phyloP scores from a whole-genome alignment of 53 echinoderm and acorn worm species.

The Arbacia lixula region DNA sequence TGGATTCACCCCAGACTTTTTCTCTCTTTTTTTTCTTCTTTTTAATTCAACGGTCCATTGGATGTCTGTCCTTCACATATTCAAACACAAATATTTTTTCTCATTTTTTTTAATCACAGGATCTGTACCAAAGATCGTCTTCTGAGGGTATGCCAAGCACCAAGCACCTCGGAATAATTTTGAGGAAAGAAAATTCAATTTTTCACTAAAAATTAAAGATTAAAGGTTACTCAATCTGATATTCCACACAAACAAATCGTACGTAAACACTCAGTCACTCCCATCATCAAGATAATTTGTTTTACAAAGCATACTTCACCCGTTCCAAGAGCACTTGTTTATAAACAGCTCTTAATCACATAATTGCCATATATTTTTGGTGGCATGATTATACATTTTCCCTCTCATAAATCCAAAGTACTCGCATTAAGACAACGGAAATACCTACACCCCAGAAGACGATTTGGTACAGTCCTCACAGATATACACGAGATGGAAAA shows the following conservation, averaged over 20 bases:
- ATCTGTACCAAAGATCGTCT: constrained; percentile 33
- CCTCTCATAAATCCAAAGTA: too few species aligned
- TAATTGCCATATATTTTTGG: too few species aligned
- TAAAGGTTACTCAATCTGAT: too few species aligned
- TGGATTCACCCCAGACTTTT: constrained; percentile 23
- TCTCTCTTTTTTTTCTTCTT: too few species aligned
- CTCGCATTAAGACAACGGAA: too few species aligned
- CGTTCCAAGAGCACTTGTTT: neutral
- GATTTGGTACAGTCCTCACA: constrained; percentile 43
- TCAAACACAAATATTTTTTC: constrained; percentile 20
- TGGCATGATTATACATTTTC: too few species aligned
- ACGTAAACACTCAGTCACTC: neutral
- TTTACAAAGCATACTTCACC: neutral
- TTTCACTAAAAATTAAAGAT: too few species aligned
- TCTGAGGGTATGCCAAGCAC: too few species aligned
- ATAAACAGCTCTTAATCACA: too few species aligned
- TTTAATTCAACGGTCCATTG: constrained; percentile 6
- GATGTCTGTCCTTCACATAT: constrained; percentile 26
- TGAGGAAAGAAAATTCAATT: too few species aligned
- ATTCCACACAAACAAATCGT: neutral
- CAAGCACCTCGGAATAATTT: too few species aligned
- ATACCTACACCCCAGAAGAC: constrained; percentile 42
- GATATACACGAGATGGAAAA: constrained; percentile 28
- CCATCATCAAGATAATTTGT: neutral
- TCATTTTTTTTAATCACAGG: neutral